These are phyloP conservation scores for Cynopterus sphinx DNA, from an alignment of 2,797 vertebrate genomes.

Conservation along the genomic window DNA sequence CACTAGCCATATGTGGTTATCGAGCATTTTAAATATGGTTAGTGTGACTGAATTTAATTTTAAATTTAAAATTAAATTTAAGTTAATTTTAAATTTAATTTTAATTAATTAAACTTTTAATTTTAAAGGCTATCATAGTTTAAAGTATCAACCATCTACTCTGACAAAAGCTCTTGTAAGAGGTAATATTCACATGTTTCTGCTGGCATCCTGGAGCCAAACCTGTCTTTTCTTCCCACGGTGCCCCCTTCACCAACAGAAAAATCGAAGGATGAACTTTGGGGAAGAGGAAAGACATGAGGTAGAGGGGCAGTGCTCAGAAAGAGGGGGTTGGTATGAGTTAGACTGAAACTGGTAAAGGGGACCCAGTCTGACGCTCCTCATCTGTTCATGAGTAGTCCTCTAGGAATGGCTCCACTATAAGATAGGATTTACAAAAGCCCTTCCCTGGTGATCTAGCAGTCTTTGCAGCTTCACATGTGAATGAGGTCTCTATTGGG, in stretches of 20 bases:
- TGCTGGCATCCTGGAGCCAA: background rate
- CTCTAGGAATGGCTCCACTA: background rate
- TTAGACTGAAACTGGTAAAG: background rate
- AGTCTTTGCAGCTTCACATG: background rate
- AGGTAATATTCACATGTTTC: background rate
- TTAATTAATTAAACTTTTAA: conserved; percentile 5
- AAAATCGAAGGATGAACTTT: background rate
- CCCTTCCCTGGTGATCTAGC: background rate
- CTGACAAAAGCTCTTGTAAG: background rate
- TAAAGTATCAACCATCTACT: background rate
- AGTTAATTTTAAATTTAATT: conserved; percentile 54
- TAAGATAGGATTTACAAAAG: background rate
- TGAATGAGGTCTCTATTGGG: background rate
- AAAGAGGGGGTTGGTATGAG: background rate
- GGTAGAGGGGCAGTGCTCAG: background rate
- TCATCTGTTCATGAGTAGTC: background rate
- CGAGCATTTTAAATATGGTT: conserved; percentile 7
- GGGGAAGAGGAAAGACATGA: background rate
- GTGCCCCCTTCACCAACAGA: background rate
- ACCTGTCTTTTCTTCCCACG: background rate
- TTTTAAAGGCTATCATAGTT: background rate
- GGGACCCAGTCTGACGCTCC: background rate
- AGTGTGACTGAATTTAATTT: conserved; percentile 36
- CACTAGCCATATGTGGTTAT: background rate
- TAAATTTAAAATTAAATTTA: background rate